Evolutionary conservation across 2,888 invertebrate species (phyloP).

Genomic region (Reticulitermes lucifugus): DNA sequence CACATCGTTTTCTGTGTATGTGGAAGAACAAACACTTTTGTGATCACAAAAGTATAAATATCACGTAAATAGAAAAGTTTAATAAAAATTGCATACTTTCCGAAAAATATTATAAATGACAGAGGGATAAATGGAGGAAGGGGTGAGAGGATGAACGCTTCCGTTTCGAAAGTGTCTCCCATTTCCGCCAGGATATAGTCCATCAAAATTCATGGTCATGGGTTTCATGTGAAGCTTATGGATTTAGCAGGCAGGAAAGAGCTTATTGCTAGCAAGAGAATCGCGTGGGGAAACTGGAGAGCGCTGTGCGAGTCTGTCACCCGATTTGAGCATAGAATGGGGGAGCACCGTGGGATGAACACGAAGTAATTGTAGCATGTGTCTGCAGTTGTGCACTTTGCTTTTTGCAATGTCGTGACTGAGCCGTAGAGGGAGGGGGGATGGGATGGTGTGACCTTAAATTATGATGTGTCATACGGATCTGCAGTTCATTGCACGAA

Average conservation of each 20-base stretch:
- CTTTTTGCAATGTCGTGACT: background rate
- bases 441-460: background rate
- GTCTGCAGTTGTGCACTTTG: background rate
- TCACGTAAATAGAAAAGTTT: no score
- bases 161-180: constrained; percentile 20
- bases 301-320: background rate
- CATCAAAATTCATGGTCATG: constrained; percentile 39
- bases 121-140: background rate
- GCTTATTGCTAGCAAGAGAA: constrained; percentile 25
- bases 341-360: background rate
- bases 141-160: constrained; percentile 23
- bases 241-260: constrained; percentile 27
- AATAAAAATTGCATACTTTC: no score
- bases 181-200: constrained; percentile 41
- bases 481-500: background rate
- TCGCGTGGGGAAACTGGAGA: background rate
- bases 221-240: constrained; percentile 17
- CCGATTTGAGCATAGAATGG: background rate
- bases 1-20: no score
- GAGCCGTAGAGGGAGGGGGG: background rate
- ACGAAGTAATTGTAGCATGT: background rate
- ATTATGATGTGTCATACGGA: background rate
- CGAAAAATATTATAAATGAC: background rate
- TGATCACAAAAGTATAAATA: no score
- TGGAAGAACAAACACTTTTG: no score